These are phyloP conservation scores for Megastigmus dorsalis DNA, from an alignment of 2,888 invertebrate genomes.

Conservation along the genomic window DNA sequence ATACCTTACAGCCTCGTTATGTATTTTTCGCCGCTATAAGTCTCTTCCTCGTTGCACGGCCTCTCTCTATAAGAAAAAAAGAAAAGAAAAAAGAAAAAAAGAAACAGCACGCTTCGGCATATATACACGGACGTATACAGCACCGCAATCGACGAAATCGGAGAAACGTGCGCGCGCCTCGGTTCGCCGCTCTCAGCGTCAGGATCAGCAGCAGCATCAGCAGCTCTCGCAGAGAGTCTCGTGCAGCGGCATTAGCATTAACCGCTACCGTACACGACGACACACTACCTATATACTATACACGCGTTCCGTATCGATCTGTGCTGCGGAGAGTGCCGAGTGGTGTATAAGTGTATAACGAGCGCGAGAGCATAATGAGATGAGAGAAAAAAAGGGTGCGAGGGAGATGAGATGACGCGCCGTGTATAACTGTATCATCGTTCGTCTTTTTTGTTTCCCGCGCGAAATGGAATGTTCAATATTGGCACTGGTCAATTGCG, in stretches of 20 bases:
- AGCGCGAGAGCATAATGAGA: neutral
- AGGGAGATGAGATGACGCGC: neutral
- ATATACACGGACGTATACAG: too few relatives aligned
- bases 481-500: too few relatives aligned
- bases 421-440: neutral
- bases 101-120: neutral
- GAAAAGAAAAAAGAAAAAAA: neutral
- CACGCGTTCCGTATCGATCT: too few relatives aligned
- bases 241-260: constrained; percentile 42
- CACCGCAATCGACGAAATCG: constrained; percentile 45
- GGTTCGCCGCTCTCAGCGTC: constrained; percentile 20
- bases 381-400: neutral
- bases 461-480: too few relatives aligned
- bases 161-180: constrained; percentile 41
- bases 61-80: too few relatives aligned
- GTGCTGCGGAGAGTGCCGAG: too few relatives aligned
- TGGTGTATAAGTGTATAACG: too few relatives aligned
- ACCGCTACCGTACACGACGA: constrained; percentile 19
- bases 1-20: too few relatives aligned
- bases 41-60: constrained; percentile 3
- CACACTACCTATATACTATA: too few relatives aligned
- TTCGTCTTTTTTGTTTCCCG: too few relatives aligned
- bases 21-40: constrained; percentile 8
- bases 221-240: too few relatives aligned
- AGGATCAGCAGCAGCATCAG: too few relatives aligned